phyloP scores from a whole-genome alignment of 2,113 vertebrate species.

The Pangasianodon gigas region DNA sequence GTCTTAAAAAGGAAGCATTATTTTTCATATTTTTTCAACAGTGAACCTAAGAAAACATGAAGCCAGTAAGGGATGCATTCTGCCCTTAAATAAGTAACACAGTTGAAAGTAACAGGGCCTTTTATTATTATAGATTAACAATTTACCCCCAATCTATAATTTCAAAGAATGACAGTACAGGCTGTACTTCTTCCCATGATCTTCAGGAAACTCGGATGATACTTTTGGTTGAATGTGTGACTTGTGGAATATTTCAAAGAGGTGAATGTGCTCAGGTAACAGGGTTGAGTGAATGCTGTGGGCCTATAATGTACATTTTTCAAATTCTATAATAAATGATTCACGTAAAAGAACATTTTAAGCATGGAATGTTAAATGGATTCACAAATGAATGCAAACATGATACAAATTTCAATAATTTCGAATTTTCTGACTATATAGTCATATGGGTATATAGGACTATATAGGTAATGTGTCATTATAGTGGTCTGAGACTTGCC shows the following conservation, averaged over 20 bases:
- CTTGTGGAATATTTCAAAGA: neutral
- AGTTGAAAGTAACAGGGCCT: neutral
- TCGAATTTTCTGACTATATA: too few relatives aligned
- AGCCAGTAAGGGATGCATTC: too few relatives aligned
- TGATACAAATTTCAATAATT: neutral
- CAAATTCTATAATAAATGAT: neutral
- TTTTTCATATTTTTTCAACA: neutral
- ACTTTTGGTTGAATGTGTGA: neutral
- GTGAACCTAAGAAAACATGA: neutral
- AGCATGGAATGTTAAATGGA: neutral
- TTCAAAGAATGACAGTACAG: neutral
- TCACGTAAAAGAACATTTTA: neutral
- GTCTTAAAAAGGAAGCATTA: neutral
- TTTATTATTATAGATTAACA: neutral
- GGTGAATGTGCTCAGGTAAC: too few relatives aligned
- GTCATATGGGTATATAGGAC: too few relatives aligned
- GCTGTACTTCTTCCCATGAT: neutral
- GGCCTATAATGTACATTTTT: neutral
- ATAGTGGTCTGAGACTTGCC: neutral
- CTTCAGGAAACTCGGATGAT: neutral
- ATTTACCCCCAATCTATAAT: neutral
- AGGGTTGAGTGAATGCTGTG: neutral
- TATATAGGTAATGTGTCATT: neutral
- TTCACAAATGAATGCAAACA: neutral
- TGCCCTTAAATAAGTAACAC: neutral